Evolutionary conservation across 2,888 invertebrate species (phyloP).

Genomic region (Eremobia ochroleuca): DNA sequence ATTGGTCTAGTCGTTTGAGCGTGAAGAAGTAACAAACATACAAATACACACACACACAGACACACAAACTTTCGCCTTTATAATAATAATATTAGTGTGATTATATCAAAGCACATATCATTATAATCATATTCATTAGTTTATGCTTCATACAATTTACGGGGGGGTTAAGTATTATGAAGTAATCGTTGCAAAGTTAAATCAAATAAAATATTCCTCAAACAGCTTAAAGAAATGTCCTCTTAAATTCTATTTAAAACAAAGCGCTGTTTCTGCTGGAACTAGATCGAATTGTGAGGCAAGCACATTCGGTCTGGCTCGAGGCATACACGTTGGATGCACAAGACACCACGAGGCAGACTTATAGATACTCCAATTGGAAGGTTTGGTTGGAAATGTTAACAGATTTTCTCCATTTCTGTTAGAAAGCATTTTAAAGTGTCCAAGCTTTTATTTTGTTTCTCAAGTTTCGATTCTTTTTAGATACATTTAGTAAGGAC

Average conservation of each 20-base stretch:
- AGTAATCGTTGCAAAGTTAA: neutral
- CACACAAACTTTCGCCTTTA: no score
- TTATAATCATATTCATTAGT: no score
- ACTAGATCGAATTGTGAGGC: constrained; percentile 41
- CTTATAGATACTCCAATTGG: neutral
- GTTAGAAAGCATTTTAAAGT: neutral
- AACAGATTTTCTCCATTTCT: neutral
- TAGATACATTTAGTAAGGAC: neutral
- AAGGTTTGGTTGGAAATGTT: constrained; percentile 9
- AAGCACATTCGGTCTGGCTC: constrained; percentile 27
- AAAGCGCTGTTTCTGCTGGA: neutral
- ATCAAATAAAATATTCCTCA: neutral
- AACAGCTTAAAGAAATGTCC: neutral
- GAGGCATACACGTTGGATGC: constrained; percentile 27
- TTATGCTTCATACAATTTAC: neutral
- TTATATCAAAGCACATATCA: no score
- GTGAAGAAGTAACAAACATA: no score
- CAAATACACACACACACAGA: no score
- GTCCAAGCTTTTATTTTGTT: neutral
- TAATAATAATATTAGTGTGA: no score
- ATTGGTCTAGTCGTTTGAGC: no score
- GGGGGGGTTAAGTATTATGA: neutral
- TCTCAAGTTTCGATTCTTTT: neutral
- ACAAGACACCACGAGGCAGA: neutral
- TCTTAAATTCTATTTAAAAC: constrained; percentile 36